Evolutionary conservation across 2,888 invertebrate genomes (phyloP).

Genomic region (Choristoneura rosaceana): DNA sequence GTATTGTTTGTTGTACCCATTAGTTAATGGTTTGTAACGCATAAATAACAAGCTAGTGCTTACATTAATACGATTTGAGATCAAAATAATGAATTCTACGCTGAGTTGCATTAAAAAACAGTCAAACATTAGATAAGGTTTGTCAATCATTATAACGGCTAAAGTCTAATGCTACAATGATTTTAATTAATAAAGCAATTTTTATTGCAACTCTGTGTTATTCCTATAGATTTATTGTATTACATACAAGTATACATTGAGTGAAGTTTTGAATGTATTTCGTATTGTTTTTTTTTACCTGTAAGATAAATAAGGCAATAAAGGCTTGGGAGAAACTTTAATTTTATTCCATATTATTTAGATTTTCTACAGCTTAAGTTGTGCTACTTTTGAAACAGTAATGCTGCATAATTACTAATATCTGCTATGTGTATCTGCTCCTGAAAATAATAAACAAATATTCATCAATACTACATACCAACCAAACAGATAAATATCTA

Average conservation of each 20-base stretch:
- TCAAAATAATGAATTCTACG: slow-evolving; percentile 23
- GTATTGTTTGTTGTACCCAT: background rate
- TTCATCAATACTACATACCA: background rate
- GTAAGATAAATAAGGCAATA: slow-evolving; percentile 9
- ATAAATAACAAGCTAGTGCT: slow-evolving; percentile 10
- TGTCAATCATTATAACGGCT: background rate
- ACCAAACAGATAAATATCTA: background rate
- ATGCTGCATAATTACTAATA: slow-evolving; percentile 85
- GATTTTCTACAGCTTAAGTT: slow-evolving; percentile 20
- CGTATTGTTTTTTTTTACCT: slow-evolving; percentile 40
- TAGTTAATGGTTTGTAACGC: slow-evolving; percentile 2
- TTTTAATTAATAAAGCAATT: too few relatives aligned
- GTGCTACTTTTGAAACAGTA: slow-evolving; percentile 56
- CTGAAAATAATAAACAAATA: slow-evolving; percentile 68
- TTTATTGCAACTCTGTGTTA: slow-evolving; percentile 33
- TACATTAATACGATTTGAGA: slow-evolving; percentile 18
- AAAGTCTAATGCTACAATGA: background rate
- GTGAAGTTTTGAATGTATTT: slow-evolving; percentile 72
- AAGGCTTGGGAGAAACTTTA: slow-evolving; percentile 2
- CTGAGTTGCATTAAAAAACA: slow-evolving; percentile 30
- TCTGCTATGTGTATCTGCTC: slow-evolving; percentile 90
- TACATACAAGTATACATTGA: slow-evolving; percentile 38
- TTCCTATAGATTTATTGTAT: slow-evolving; percentile 62
- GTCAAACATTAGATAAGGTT: background rate
- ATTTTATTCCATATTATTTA: background rate